A percentile compares a stretch with the other conserved stretches of the same genome.
Conservation (phyloP, 2,113 vertebrate genomes). For the Percopsis transmontana region DNA sequence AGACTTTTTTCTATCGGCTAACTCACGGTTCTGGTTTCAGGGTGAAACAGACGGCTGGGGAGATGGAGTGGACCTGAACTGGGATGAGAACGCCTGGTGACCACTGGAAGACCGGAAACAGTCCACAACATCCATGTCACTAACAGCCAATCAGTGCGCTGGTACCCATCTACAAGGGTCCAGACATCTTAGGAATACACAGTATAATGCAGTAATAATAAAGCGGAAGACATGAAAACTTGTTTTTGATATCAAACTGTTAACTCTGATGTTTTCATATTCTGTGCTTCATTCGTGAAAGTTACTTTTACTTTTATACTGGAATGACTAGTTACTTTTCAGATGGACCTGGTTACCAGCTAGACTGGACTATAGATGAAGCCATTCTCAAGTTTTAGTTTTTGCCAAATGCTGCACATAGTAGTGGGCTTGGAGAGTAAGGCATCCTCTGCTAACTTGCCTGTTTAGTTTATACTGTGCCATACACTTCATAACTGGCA, state of each 20-base stretch:
- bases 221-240: background rate
- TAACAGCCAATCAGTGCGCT: background rate
- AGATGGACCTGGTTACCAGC: constrained; percentile 13
- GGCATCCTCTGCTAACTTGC: constrained; percentile 20
- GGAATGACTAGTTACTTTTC: constrained; percentile 11
- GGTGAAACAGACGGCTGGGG: constrained; percentile 88
- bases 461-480: constrained; percentile 42
- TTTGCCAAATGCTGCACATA: constrained; percentile 57
- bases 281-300: constrained; percentile 11
- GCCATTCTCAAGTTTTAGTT: constrained; percentile 17
- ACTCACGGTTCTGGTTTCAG: constrained; percentile 67
- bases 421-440: constrained; percentile 8
- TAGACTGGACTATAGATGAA: constrained; percentile 35
- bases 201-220: constrained; percentile 23
- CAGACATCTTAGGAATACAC: background rate
- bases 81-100: constrained; percentile 88
- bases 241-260: constrained; percentile 1
- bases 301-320: constrained; percentile 13
- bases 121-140: constrained; percentile 15
- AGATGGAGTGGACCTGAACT: constrained; percentile 89
- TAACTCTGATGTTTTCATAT: constrained; percentile 10
- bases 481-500: constrained; percentile 40
- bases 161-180: background rate
- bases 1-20: background rate
- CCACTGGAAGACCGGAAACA: constrained; percentile 37